Evolutionary conservation across 1,140 invertebrate genomes (phyloP).

Genomic region (Zaprionus ghesquierei): DNA sequence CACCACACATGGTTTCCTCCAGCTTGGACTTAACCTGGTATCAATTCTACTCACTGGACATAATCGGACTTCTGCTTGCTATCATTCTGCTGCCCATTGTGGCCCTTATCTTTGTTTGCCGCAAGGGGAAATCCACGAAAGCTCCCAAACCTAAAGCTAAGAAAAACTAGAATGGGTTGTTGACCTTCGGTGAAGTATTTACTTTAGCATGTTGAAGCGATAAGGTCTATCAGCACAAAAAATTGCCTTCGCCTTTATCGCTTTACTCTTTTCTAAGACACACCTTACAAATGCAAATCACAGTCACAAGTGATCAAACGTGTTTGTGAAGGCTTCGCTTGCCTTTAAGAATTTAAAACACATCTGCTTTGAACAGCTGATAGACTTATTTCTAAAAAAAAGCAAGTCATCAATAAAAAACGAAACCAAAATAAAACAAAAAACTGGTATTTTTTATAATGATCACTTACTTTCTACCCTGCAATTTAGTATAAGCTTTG

Average conservation of each 20-base stretch:
- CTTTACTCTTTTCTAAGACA: too few relatives aligned
- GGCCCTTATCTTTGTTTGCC: background rate
- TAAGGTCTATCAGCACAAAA: too few relatives aligned
- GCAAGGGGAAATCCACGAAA: constrained; percentile 7
- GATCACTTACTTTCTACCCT: too few relatives aligned
- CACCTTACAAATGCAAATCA: too few relatives aligned
- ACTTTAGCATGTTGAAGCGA: too few relatives aligned
- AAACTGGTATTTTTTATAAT: background rate
- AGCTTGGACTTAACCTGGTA: constrained; percentile 85
- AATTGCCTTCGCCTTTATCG: too few relatives aligned
- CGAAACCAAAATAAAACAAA: background rate
- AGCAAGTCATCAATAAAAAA: background rate
- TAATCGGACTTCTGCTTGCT: constrained; percentile 57
- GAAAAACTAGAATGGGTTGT: background rate
- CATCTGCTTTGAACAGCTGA: background rate
- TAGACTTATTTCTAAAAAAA: background rate
- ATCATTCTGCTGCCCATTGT: constrained; percentile 29
- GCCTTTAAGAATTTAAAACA: background rate
- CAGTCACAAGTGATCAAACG: too few relatives aligned
- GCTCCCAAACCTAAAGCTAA: constrained; percentile 43
- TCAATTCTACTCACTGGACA: constrained; percentile 86
- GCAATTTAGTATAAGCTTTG: too few relatives aligned
- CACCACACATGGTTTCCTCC: constrained; percentile 84
- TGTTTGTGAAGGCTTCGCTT: too few relatives aligned
- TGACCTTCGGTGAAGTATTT: background rate